Conservation (phyloP, 2,888 invertebrate genomes). For the Lepetodrilus schrolli region DNA sequence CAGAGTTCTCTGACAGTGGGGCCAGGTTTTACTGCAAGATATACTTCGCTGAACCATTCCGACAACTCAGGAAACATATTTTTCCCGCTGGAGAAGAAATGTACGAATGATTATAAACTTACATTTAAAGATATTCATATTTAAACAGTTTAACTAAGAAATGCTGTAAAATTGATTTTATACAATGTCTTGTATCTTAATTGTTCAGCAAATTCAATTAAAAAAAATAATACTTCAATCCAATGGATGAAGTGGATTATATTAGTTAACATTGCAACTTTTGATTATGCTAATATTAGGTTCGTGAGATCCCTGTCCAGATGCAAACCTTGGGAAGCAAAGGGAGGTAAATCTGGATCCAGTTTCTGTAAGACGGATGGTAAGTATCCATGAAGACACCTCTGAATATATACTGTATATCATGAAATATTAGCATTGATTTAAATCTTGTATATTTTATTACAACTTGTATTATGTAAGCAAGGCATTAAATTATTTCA, state of each 20-base stretch:
- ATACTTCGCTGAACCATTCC: slow-evolving; percentile 91
- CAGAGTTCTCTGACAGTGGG: slow-evolving; percentile 69
- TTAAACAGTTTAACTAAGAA: too few relatives aligned
- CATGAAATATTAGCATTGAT: neutral
- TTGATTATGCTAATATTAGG: too few relatives aligned
- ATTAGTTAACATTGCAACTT: too few relatives aligned
- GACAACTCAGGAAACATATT: slow-evolving; percentile 82
- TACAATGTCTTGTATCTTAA: too few relatives aligned
- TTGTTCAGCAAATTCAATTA: too few relatives aligned
- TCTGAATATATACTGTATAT: neutral
- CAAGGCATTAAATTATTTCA: neutral
- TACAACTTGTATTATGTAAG: neutral
- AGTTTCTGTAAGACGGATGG: slow-evolving; percentile 93
- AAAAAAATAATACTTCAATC: too few relatives aligned
- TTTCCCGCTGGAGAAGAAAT: slow-evolving; percentile 83
- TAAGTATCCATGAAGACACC: slow-evolving; percentile 49
- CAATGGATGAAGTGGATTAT: too few relatives aligned
- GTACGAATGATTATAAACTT: slow-evolving; percentile 56
- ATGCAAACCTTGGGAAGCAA: slow-evolving; percentile 79
- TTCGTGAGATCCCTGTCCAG: slow-evolving; percentile 73
- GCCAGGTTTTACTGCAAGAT: slow-evolving; percentile 92
- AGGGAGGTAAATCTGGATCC: slow-evolving; percentile 98
- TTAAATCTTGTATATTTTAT: neutral
- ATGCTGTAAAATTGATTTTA: too few relatives aligned
- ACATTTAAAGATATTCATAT: too few relatives aligned